phyloP scores from a whole-genome alignment of 2,888 invertebrate species.

The Meandrusa payeni region DNA sequence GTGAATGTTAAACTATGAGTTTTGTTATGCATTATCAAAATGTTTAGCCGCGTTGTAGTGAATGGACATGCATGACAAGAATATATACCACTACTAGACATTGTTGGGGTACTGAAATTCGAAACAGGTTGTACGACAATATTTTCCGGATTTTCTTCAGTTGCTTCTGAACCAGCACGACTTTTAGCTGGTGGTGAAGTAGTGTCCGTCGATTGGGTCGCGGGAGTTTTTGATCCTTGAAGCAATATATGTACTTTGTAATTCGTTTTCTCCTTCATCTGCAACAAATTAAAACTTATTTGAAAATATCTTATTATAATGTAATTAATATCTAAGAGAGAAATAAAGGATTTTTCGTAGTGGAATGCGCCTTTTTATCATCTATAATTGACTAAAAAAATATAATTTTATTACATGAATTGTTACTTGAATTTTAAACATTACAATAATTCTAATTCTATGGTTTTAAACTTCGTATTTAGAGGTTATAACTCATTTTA shows the following conservation, averaged over 20 bases:
- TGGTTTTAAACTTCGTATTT: too few species aligned
- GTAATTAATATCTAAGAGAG: too few species aligned
- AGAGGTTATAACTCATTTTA: too few species aligned
- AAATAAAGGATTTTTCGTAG: too few species aligned
- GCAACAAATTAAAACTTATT: conserved; percentile 38
- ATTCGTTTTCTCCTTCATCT: conserved; percentile 70
- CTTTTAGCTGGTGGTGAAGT: conserved; percentile 49
- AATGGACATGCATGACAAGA: conserved; percentile 84
- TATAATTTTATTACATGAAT: too few species aligned
- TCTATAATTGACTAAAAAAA: too few species aligned
- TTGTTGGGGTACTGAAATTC: conserved; percentile 40
- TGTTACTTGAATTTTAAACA: too few species aligned
- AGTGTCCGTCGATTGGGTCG: conserved; percentile 37
- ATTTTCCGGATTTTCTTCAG: conserved; percentile 34
- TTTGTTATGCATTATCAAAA: conserved; percentile 87
- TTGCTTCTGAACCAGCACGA: conserved; percentile 39
- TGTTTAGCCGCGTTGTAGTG: conserved; percentile 85
- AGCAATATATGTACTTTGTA: conserved; percentile 84
- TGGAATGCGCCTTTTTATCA: too few species aligned
- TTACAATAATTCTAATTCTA: too few species aligned
- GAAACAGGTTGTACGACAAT: conserved; percentile 30
- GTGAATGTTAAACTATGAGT: conserved; percentile 81
- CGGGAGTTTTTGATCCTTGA: conserved; percentile 72
- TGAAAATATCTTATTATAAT: background rate
- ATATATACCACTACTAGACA: conserved; percentile 65